phyloP scores from a whole-genome alignment of 1,140 invertebrate genomes.

The Rhyzopertha dominica region DNA sequence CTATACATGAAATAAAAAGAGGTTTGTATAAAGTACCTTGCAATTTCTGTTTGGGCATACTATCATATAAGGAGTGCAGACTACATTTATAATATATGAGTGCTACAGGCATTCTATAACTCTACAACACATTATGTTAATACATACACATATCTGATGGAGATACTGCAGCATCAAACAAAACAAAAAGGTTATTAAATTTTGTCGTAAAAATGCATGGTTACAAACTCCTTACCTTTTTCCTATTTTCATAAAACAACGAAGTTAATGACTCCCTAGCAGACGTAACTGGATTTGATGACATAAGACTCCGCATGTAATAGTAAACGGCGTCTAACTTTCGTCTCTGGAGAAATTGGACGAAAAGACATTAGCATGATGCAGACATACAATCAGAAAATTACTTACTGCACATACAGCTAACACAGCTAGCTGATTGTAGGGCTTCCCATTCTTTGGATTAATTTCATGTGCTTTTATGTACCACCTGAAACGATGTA shows the following conservation, averaged over 20 bases:
- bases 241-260: conserved; percentile 90
- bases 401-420: conserved; percentile 84
- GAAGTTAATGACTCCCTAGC: conserved; percentile 82
- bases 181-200: conserved; percentile 21
- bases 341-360: conserved; percentile 62
- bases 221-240: conserved; percentile 63
- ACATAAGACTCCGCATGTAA: conserved; percentile 91
- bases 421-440: conserved; percentile 91
- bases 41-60: too few relatives aligned
- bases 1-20: too few relatives aligned
- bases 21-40: too few relatives aligned
- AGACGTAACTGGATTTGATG: conserved; percentile 86
- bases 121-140: conserved; percentile 32
- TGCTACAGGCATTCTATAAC: conserved; percentile 2
- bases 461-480: conserved; percentile 89
- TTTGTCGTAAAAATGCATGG: conserved; percentile 21
- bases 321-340: conserved; percentile 97
- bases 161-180: conserved; percentile 50
- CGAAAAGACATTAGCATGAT: conserved; percentile 5
- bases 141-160: conserved; percentile 57
- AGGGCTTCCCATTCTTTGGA: conserved; percentile 91
- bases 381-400: conserved; percentile 11
- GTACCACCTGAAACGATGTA: conserved; percentile 65
- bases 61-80: too few relatives aligned
- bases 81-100: too few relatives aligned